Conservation (phyloP, 2,113 vertebrate species). For the Epinephelus lanceolatus region DNA sequence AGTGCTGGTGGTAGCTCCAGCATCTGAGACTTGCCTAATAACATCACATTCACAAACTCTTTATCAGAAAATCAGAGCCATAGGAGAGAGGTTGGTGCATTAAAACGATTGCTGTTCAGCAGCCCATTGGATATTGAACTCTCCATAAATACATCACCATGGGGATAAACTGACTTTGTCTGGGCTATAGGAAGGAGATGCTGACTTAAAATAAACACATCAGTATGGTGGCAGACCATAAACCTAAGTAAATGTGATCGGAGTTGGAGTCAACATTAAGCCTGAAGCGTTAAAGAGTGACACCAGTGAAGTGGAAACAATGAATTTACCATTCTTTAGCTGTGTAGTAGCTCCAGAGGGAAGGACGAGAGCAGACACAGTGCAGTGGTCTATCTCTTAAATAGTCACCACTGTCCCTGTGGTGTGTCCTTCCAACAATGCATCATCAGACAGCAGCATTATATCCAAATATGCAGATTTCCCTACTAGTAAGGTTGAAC, state of each 20-base stretch:
- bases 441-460: not conserved
- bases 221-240: not conserved
- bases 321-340: not conserved
- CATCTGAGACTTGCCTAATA: not conserved
- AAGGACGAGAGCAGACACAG: not conserved
- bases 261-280: not conserved
- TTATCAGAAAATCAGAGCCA: not conserved
- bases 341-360: not conserved
- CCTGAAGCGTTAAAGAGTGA: not conserved
- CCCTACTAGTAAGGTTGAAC: not conserved
- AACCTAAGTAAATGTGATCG: not conserved
- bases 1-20: not conserved
- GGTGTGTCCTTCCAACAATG: not conserved
- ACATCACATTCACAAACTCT: not conserved
- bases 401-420: not conserved
- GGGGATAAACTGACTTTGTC: not conserved
- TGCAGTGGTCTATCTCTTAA: not conserved
- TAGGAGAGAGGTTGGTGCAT: not conserved
- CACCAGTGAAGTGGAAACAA: not conserved
- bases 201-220: not conserved
- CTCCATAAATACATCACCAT: not conserved
- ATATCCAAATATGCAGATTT: not conserved
- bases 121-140: not conserved
- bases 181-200: not conserved
- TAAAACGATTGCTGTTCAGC: not conserved